Evolutionary conservation across 2,888 invertebrate genomes (phyloP).

Genomic region (Schizotus pectinicornis): DNA sequence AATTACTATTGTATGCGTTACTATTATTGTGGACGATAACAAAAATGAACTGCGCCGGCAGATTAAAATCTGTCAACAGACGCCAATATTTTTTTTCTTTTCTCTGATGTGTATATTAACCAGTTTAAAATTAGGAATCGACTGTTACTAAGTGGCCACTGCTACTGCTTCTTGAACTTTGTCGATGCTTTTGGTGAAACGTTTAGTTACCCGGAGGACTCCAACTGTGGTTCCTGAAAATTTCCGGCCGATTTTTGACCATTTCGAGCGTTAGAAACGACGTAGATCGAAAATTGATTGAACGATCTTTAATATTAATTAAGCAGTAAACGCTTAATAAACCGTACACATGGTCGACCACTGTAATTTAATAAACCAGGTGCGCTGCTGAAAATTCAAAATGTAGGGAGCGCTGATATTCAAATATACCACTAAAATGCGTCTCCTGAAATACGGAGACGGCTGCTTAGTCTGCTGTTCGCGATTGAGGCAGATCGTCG

Average conservation of each 20-base stretch:
- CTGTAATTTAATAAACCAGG: constrained; percentile 30
- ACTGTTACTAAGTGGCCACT: too few relatives aligned
- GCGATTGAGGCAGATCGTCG: constrained; percentile 39
- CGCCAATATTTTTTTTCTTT: constrained; percentile 18
- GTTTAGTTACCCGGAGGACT: too few relatives aligned
- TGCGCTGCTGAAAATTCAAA: constrained; percentile 27
- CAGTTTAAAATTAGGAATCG: constrained; percentile 11
- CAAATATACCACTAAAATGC: constrained; percentile 42
- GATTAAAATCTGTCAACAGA: constrained; percentile 19
- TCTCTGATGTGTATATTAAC: constrained; percentile 10
- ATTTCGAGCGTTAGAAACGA: too few relatives aligned
- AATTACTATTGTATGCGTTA: too few relatives aligned
- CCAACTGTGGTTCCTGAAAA: too few relatives aligned
- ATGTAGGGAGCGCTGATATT: constrained; percentile 36
- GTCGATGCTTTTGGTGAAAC: too few relatives aligned
- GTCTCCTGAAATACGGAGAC: constrained; percentile 54
- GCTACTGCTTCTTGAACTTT: too few relatives aligned
- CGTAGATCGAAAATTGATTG: too few relatives aligned
- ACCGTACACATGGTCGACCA: not conserved
- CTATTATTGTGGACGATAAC: not conserved
- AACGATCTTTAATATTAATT: too few relatives aligned
- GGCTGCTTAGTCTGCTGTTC: constrained; percentile 46
- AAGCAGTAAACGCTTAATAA: not conserved
- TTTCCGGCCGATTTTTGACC: too few relatives aligned
- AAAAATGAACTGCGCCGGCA: constrained; percentile 18